Conservation (phyloP, 2,888 invertebrate species). For the Baronia brevicornis region DNA sequence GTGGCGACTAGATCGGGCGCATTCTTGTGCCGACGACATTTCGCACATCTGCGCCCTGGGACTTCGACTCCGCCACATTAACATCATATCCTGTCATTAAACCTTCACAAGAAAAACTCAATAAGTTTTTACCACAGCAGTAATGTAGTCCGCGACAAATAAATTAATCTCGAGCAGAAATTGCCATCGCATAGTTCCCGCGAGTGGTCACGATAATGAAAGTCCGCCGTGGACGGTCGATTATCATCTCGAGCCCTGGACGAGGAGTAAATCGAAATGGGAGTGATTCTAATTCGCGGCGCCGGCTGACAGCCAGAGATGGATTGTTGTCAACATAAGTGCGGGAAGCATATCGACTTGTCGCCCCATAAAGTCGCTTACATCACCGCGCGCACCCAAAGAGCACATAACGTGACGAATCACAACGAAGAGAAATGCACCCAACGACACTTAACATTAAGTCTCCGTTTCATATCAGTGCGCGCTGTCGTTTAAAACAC, state of each 20-base stretch:
- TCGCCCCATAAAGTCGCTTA: conserved; percentile 43
- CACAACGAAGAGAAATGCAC: conserved; percentile 25
- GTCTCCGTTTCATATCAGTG: conserved; percentile 35
- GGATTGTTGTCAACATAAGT: conserved; percentile 72
- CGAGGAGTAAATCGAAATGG: conserved; percentile 67
- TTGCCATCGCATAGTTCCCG: conserved; percentile 44
- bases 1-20: conserved; percentile 35
- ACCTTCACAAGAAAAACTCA: conserved; percentile 46
- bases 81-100: conserved; percentile 69
- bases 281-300: conserved; percentile 68
- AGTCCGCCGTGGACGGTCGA: conserved; percentile 34
- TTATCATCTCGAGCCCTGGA: conserved; percentile 47
- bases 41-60: conserved; percentile 59
- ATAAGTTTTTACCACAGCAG: conserved; percentile 42
- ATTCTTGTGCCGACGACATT: conserved; percentile 47
- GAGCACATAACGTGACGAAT: conserved; percentile 15
- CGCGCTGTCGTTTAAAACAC: conserved; percentile 33
- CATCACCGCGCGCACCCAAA: conserved; percentile 17
- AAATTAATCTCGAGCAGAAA: conserved; percentile 57
- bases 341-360: conserved; percentile 67
- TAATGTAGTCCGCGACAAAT: conserved; percentile 53
- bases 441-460: conserved; percentile 34
- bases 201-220: conserved; percentile 40
- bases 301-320: conserved; percentile 67
- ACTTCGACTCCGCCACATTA: conserved; percentile 45